phyloP scores from a whole-genome alignment of 2,113 vertebrate species.

The Camelus dromedarius region DNA sequence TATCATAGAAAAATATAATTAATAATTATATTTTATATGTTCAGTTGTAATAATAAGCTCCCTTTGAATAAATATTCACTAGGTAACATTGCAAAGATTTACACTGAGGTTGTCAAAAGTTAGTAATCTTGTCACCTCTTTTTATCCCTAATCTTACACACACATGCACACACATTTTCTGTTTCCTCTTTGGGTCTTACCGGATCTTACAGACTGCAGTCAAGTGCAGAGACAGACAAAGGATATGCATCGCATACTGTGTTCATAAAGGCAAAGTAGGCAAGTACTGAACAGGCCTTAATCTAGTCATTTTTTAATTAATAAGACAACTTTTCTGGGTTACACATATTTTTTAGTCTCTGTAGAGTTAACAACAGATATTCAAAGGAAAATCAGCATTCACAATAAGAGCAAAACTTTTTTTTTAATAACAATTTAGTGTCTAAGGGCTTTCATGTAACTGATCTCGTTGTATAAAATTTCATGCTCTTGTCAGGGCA shows the following conservation, averaged over 20 bases:
- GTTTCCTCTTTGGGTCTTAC: neutral
- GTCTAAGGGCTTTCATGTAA: neutral
- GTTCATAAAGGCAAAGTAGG: neutral
- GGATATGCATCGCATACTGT: neutral
- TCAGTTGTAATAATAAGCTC: neutral
- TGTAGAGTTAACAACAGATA: neutral
- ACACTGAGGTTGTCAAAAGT: neutral
- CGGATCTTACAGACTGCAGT: neutral
- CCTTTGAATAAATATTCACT: neutral
- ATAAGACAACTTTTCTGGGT: neutral
- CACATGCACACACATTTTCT: neutral
- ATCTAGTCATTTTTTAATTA: neutral
- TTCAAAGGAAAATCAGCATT: neutral
- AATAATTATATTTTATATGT: neutral
- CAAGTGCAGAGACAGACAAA: neutral
- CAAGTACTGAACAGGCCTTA: neutral
- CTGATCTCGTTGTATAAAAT: neutral
- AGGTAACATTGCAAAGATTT: neutral
- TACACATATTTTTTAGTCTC: neutral
- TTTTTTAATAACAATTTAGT: neutral
- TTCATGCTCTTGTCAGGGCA: neutral
- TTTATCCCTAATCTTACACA: neutral
- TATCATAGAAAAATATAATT: neutral
- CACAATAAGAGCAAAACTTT: neutral
- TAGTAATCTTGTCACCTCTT: neutral